Conservation (phyloP, 1,140 invertebrate species). For the roundworm (Caenorhabditis elegans) region DNA sequence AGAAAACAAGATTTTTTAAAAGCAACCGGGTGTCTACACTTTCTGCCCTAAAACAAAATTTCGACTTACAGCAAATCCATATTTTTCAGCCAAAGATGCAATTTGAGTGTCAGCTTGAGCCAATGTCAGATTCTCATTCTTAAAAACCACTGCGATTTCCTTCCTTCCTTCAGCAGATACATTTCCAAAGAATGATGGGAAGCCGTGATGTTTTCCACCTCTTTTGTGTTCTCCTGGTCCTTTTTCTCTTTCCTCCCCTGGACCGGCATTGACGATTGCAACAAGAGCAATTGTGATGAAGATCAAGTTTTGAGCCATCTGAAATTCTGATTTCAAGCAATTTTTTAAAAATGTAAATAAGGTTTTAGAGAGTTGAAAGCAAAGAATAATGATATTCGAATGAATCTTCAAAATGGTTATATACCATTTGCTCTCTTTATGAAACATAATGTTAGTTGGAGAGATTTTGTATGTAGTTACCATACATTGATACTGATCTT, state of each 20-base stretch:
- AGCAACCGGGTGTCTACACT: too few relatives aligned
- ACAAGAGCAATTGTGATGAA: neutral
- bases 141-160: neutral
- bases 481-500: slow-evolving; percentile 3
- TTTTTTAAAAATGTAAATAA: too few relatives aligned
- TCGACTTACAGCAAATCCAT: slow-evolving; percentile 10
- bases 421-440: neutral
- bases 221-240: neutral
- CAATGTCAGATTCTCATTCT: neutral
- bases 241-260: neutral
- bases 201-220: neutral
- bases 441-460: neutral
- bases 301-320: slow-evolving; percentile 8
- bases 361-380: neutral
- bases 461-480: neutral
- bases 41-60: too few relatives aligned
- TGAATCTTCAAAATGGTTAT: neutral
- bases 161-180: neutral
- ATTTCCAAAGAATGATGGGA: neutral
- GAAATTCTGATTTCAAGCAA: too few relatives aligned
- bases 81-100: neutral
- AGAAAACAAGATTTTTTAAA: too few relatives aligned
- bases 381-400: neutral
- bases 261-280: neutral
- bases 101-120: neutral